Evolutionary conservation across 1,140 invertebrate species (phyloP), one percentile per base, ranked within the genome.

Genomic region (Helicoverpa armigera): DNA sequence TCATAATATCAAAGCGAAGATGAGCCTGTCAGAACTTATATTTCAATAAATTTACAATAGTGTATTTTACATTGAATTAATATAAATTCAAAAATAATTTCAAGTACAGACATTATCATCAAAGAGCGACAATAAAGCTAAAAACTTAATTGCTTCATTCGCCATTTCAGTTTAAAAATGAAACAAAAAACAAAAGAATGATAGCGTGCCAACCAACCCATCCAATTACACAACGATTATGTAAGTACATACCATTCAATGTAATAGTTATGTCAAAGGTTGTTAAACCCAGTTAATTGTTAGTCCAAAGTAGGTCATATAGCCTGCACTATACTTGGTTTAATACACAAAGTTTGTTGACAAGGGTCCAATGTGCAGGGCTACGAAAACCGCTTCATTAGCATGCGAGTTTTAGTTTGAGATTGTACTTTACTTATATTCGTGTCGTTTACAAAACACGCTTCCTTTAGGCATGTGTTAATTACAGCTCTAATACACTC

Each of bases 281-380:
- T 65, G 79, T 87, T 84, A 82, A 73, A 77, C 83, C 81, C 74
- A 31, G 79, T 60, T 84, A 87, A 86, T 86, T 86, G 81, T 78
- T 58, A 50, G 58, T 51, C 60, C 51, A 60, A 87, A 87, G 81
- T 84, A 82, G 86, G 87, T 83, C 87, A 82, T 76, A 65, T 77
- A 83, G 79, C 60, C 60, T 85, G 85, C 82, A 85, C 56, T 84
- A 84, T 82, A 85, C 78, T 84, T 74, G 85, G 82, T 87, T 43
- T 87, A 84, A 84, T 88, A 85, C 83, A 80, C 76, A 80, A 84
- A 86, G 65, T 86, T 86, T 82, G 81, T 81, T 89, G 86, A 87
- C 83, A 79, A 85, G 85, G 86, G 86, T 87, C 61, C 78, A 82
- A 70, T 61, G 67, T 70, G 51, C 58, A 61, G 77, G 77, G 54